Evolutionary conservation across 2,113 vertebrate genomes (phyloP), one percentile per base, ranked within the genome.

Genomic region (Hylia prasina): DNA sequence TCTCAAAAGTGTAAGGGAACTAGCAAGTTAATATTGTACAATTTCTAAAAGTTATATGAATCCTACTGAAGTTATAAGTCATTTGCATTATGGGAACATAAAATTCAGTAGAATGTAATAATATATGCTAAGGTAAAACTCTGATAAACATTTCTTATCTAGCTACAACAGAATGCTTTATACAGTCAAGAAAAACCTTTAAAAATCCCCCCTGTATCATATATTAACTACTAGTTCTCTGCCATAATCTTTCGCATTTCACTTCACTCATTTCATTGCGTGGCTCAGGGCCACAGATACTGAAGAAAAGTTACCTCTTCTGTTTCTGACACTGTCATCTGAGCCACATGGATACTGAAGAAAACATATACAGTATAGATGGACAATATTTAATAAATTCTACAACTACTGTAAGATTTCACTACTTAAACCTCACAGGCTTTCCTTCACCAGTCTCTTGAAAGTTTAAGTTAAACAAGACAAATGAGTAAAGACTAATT

Each of bases 281-380:
- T 47, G 28, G 21, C 24, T 70, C 54, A 80, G 66, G n/a, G 72
- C 27, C 27, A 10, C 11, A 80, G 33, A 45, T 2, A 33, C 23
- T 16, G 6, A 82, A 61, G 23, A 70, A 44, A 51, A 87, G 22
- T 35, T 39, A 21, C 24, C 18, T 53, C n/a, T 39, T 40, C 50
- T 27, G 37, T 31, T 68, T 22, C 9, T 6, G 28, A 39, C 16
- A 4, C 7, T 20, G 33, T 15, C 63, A 89, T 27, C 15, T 7
- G 37, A 72, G 30, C 31, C 85, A 64, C 35, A 80, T 6, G 28
- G 11, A 56, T n/a, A 48, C 18, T 28, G 64, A 57, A 60, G 25
- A 84, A 63, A 90, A 65, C 0, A 2, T 10, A 8, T 0, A 11
- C 17, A 25, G 28, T 5, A 9, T 1, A 47, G 19, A 23, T 4